phyloP scores from a whole-genome alignment of 2,888 invertebrate species.

The Lasioglossum marginatum region DNA sequence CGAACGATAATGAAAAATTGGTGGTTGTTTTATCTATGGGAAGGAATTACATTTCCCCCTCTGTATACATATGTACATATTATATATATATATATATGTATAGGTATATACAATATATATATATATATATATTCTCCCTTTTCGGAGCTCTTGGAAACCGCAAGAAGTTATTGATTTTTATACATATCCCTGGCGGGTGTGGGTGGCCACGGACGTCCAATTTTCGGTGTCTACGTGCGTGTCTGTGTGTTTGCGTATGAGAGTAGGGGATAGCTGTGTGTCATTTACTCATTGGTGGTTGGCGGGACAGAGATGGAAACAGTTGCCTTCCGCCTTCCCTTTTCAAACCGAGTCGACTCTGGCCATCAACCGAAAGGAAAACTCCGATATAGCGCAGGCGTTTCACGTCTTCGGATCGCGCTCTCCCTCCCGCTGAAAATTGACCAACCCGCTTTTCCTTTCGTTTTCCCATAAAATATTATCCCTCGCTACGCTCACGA shows the following conservation, averaged over 20 bases:
- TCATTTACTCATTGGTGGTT: slow-evolving; percentile 50
- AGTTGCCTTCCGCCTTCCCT: slow-evolving; percentile 68
- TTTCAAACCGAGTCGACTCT: slow-evolving; percentile 67
- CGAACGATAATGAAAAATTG: slow-evolving; percentile 63
- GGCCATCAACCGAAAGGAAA: slow-evolving; percentile 72
- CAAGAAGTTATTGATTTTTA: slow-evolving; percentile 85
- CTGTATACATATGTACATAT: neutral
- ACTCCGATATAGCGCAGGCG: slow-evolving; percentile 71
- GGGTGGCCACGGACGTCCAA: slow-evolving; percentile 52
- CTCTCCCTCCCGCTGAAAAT: slow-evolving; percentile 66
- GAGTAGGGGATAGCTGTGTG: slow-evolving; percentile 61
- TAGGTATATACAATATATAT: slow-evolving; percentile 1
- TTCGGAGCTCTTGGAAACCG: slow-evolving; percentile 82
- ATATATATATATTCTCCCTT: slow-evolving; percentile 59
- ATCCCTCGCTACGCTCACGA: slow-evolving; percentile 41
- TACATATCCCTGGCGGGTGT: slow-evolving; percentile 73
- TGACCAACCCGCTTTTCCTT: slow-evolving; percentile 68
- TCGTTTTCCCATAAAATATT: slow-evolving; percentile 66
- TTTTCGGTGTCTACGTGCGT: slow-evolving; percentile 61
- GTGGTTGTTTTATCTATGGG: slow-evolving; percentile 56
- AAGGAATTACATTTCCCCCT: slow-evolving; percentile 50
- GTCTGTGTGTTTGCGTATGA: slow-evolving; percentile 73
- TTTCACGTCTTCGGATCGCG: slow-evolving; percentile 58
- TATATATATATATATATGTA: neutral
- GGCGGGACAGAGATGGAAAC: slow-evolving; percentile 69